Base-by-base conservation (phyloP, 2,113 vertebrate genomes). In the Laticauda colubrina region DNA sequence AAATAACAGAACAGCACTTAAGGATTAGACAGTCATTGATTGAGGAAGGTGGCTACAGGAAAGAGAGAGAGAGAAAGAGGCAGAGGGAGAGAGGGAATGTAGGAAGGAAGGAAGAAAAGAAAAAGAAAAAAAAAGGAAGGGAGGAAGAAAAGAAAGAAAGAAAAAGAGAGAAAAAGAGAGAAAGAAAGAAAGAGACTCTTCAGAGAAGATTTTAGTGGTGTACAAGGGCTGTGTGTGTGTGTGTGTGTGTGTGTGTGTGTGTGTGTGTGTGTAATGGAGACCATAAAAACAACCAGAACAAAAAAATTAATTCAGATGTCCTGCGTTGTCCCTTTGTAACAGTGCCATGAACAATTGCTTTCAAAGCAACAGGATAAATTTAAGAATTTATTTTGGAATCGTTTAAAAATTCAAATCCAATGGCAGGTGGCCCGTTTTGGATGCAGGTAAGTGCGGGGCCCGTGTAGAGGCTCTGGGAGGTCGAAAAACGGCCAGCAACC, bases 81-180 rank as follows among this genome's bases (percentile, higher is more conserved):
- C 3, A 18, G 54, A 57, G 56, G 5, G 56, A 57, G 21, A 6
- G 21, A 26, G 23, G 57, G 8, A 59, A 53, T 53, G 51, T 11
- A n/a, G 29, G 61, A 69, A 12, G 11, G 26, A 64, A n/a, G 0
- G 26, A 64, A 26, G 10, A 3, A 64, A 64, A 1, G 59, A 64
- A 64, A 4, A 24, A 9, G 24, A 56, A 20, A 5, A 1, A 5
- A 21, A 1, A 0, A 21, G 20, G 0, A 20, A 57, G 5, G 4
- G 5, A 56, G 18, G 1, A 21, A 21, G 20, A 1, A 21, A 56
- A 1, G 20, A 6, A 57, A 1, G 18, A 21, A 21, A 5, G 18
- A 55, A 20, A 55, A 20, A 20, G 20, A 5, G 6, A 20, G 20
- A 20, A 45, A 45, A 45, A 45, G 45, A 45, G 4, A 55, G 54